Base-by-base conservation (phyloP, 2,888 invertebrate genomes). In the Harpalus rufipes region DNA sequence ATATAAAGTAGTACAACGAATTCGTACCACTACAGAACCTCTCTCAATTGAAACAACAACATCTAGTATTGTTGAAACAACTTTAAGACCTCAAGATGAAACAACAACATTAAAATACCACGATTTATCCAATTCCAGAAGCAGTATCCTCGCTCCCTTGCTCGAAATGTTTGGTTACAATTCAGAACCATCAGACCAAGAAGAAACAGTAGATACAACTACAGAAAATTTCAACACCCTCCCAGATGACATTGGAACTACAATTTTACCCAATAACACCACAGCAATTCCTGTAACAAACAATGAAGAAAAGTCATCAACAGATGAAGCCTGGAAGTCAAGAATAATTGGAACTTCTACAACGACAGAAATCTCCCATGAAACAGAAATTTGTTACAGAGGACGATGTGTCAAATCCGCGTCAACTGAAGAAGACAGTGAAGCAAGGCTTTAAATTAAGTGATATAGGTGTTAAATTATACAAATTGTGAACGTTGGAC, bases 321-420 rank as follows among this genome's bases (percentile, higher is more conserved):
- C 21, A 12, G 59, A 85, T 89, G 91, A 87, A 91, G 91, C 89
- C 91, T 93, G 92, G 92, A 92, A 90, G 91, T 93, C 87, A 91
- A 92, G 10, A 92, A 93, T 94, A 6, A 90, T 95, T 7, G 94
- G 95, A 87, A 97, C 96, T 0, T 96, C 96, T 1, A 96, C 95
- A 88, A 96, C 96, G 1, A 96, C 96, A 18, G 96, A 96, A 90
- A 92, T 96, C 63, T 96, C 96, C 12, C 95, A 96, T 87, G 96
- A 97, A 93, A 97, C 97, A 51, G 97, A 97, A 91, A 97, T 97
- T 86, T 97, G 97, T 89, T 97, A 95, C 90, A 94, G 96, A 89
- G 97, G 97, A 12, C 94, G 95, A 89, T 97, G 97, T 90, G 94
- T 97, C 86, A 96, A 96, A 91, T 92, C 92, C n/a, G 89, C 89